Percentiles rank a stretch among this genome's conserved stretches.
phyloP scores from a whole-genome alignment of 1,140 invertebrate genomes.

The Caerostris darwini region DNA sequence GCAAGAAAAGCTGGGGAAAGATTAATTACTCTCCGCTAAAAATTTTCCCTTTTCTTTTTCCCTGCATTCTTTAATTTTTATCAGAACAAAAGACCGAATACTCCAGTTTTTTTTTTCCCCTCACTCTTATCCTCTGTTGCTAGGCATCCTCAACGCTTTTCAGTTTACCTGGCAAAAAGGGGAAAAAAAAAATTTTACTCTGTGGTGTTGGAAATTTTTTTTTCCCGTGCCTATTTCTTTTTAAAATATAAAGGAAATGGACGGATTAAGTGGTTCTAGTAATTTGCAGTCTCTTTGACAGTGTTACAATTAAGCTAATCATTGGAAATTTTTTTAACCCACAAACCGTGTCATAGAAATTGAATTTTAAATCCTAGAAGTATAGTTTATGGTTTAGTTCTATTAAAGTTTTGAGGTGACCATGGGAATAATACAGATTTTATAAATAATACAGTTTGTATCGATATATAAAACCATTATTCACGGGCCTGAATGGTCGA shows the following conservation, averaged over 20 bases:
- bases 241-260: conserved; percentile 26
- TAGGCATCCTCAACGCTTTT: conserved; percentile 4
- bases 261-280: conserved; percentile 63
- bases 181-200: background rate
- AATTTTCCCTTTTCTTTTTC: conserved; percentile 35
- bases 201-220: conserved; percentile 27
- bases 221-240: background rate
- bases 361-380: background rate
- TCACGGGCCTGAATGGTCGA: too few species aligned
- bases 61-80: conserved; percentile 63
- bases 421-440: too few species aligned
- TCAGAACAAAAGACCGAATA: conserved; percentile 57
- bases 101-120: background rate
- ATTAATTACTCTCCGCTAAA: conserved; percentile 65
- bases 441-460: too few species aligned
- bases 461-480: too few species aligned
- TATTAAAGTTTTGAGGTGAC: too few species aligned
- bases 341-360: background rate
- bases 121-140: background rate
- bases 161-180: conserved; percentile 16
- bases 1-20: conserved; percentile 61
- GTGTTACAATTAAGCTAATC: conserved; percentile 62
- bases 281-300: conserved; percentile 55
- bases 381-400: background rate
- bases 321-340: background rate